Conservation (phyloP, 1,140 invertebrate genomes). For the Melitaea cinxia region DNA sequence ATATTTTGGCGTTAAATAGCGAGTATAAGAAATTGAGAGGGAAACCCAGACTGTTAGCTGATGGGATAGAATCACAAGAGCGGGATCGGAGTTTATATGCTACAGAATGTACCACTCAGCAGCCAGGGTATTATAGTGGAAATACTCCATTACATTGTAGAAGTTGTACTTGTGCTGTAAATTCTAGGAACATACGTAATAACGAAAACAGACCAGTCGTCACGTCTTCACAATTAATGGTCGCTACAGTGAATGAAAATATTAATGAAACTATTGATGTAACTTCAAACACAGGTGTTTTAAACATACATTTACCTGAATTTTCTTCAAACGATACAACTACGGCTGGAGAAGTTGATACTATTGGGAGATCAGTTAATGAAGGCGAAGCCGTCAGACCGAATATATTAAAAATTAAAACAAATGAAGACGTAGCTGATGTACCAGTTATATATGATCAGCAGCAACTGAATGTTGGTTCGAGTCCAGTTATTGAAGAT, state of each 20-base stretch:
- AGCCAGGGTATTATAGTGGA: background rate
- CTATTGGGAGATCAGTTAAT: slow-evolving; percentile 14
- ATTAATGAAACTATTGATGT: background rate
- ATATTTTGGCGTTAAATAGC: slow-evolving; percentile 43
- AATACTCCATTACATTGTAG: slow-evolving; percentile 29
- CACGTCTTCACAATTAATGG: background rate
- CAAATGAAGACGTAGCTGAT: slow-evolving; percentile 25
- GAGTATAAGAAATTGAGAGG: slow-evolving; percentile 38
- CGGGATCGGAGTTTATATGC: slow-evolving; percentile 9
- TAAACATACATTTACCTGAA: background rate
- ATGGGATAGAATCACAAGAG: background rate
- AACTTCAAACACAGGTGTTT: background rate
- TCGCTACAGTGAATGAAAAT: background rate
- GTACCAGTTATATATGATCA: slow-evolving; percentile 37
- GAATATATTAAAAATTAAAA: slow-evolving; percentile 10
- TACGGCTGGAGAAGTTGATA: background rate
- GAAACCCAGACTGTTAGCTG: slow-evolving; percentile 36
- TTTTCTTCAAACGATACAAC: background rate
- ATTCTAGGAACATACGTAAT: background rate
- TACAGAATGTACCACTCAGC: background rate
- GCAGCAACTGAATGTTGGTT: slow-evolving; percentile 31
- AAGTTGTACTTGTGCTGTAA: slow-evolving; percentile 30
- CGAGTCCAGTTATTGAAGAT: slow-evolving; percentile 36
- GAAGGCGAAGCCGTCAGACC: slow-evolving; percentile 4
- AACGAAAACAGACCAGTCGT: background rate